Conservation (phyloP, 1,140 invertebrate species). For the Drosophila melanogaster region Release_6_plus_ISO1_MT NC_004354.4:6063501-6064000, state of each 20-base stretch:
- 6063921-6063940: constrained; percentile 39
- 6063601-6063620: constrained; percentile 3
- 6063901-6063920: constrained; percentile 10
- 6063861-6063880: constrained; percentile 33
- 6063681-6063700: neutral
- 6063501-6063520: constrained; percentile 74
- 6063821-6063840: constrained; percentile 57
- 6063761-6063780: neutral
- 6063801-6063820: constrained; percentile 84
- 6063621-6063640: neutral
- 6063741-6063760: neutral
- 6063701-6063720: neutral
- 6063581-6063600: neutral
- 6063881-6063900: constrained; percentile 14
- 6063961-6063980: constrained; percentile 57
- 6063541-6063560: constrained; percentile 1
- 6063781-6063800: neutral
- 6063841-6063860: constrained; percentile 29
- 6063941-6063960: constrained; percentile 62
- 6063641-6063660: neutral
- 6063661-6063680: neutral
- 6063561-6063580: neutral
- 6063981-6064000: constrained; percentile 80
- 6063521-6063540: constrained; percentile 86
- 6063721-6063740: neutral